Evolutionary conservation across 2,797 vertebrate genomes (phyloP).

Genomic region (Pterois miles): DNA sequence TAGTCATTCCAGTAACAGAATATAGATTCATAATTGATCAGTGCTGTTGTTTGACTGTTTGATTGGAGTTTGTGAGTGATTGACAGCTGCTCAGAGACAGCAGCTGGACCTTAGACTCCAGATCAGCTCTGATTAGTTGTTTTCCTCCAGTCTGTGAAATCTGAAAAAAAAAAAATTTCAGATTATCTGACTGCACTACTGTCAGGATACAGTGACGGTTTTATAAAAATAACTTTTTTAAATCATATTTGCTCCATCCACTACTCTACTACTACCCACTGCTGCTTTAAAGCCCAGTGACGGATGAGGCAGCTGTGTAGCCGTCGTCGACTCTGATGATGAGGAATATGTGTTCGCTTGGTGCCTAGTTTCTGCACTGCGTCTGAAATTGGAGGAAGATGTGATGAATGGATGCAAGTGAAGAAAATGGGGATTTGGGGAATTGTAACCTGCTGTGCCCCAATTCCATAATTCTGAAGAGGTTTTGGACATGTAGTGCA

Average conservation of each 20-base stretch:
- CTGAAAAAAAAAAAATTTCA: too few relatives aligned
- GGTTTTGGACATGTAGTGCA: neutral
- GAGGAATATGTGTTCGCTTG: neutral
- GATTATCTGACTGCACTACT: too few relatives aligned
- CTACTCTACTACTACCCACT: too few relatives aligned
- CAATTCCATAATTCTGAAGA: neutral
- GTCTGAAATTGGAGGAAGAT: neutral
- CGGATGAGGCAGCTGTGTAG: neutral
- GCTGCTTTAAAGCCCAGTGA: neutral
- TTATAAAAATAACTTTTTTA: too few relatives aligned
- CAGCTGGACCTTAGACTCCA: too few relatives aligned
- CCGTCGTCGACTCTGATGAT: neutral
- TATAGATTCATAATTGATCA: too few relatives aligned
- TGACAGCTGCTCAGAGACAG: too few relatives aligned
- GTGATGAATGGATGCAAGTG: neutral
- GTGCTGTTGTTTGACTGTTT: too few relatives aligned
- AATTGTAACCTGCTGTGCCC: slow-evolving; percentile 15
- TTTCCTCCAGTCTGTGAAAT: accelerated
- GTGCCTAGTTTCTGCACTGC: neutral
- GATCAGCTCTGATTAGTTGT: too few relatives aligned
- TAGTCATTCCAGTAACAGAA: too few relatives aligned
- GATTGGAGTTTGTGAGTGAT: accelerated
- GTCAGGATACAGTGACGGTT: too few relatives aligned
- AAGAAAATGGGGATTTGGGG: neutral
- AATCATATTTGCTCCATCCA: too few relatives aligned